Evolutionary conservation across 2,888 invertebrate species (phyloP).

Genomic region (Nematopogon swammerdamellus): DNA sequence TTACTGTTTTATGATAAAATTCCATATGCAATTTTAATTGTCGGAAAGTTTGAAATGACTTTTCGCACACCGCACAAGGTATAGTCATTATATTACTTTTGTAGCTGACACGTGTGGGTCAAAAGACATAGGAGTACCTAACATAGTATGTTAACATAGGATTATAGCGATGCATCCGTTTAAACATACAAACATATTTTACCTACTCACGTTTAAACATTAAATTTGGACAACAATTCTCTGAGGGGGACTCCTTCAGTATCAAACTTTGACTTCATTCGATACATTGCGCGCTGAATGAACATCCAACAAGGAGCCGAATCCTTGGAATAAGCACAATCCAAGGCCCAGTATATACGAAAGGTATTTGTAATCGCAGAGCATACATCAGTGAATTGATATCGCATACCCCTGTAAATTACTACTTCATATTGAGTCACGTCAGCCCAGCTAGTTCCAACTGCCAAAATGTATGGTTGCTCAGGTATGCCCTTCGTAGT

Average conservation of each 20-base stretch:
- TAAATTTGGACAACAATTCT: background rate
- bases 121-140: no score
- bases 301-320: background rate
- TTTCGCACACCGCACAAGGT: background rate
- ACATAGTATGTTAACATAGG: no score
- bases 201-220: no score
- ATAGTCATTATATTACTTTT: background rate
- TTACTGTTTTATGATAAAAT: conserved; percentile 3
- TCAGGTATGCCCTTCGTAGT: background rate
- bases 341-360: background rate
- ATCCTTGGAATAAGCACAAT: background rate
- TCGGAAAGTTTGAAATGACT: background rate
- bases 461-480: background rate
- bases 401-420: background rate
- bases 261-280: background rate
- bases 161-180: no score
- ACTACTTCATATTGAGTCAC: background rate
- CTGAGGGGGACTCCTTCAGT: background rate
- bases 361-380: background rate
- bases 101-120: no score
- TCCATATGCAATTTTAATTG: conserved; percentile 3
- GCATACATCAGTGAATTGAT: background rate
- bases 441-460: background rate
- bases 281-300: background rate
- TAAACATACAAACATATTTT: no score